Evolutionary conservation across 2,888 invertebrate genomes (phyloP), one percentile per base, ranked within the genome.

Genomic region (Scaptomyza parva): DNA sequence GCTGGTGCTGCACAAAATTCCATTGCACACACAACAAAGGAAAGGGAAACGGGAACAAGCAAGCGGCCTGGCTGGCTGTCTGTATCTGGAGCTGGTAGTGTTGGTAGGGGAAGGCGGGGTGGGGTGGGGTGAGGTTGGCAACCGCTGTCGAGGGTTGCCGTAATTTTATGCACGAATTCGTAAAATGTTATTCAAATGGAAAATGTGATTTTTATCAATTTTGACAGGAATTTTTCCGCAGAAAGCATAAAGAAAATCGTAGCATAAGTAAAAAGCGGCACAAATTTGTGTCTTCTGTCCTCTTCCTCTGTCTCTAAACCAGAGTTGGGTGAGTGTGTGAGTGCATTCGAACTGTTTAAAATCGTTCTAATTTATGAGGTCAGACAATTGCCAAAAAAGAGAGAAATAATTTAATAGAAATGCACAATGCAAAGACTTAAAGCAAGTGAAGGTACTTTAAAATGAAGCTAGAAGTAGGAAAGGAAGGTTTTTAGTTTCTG

Each of bases 181-280:
- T 88, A 88, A 89, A 90, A 89, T 89, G 85, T 88, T 87, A 89
- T 89, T 90, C 90, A 88, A 89, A 90, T 90, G 90, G 90, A 90
- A 90, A 90, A 90, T 90, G 86, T 90, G 90, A 90, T 90, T 90
- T 90, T 90, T 90, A 90, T 90, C 90, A 90, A 88, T 88, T 90
- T 87, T 89, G 90, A 90, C 90, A 90, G 88, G 79, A 89, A 86
- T 86, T 86, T 84, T 79, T 76, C 70, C 68, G 74, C 72, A 76
- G 64, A 70, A 70, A 63, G 76, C 71, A 75, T 68, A 83, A 73
- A 78, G 73, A 48, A 75, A 69, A 50, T 9, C 62, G 59, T 59
- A 54, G 57, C 63, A 26, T 54, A 68, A 65, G 55, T 41, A 63
- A 68, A 70, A 40, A 37, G 58, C 62, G 53, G 73, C 67, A 50